Percentiles rank a stretch among this genome's conserved stretches.
Conservation (phyloP, 2,797 vertebrate genomes). For the Apogon hyalosoma region DNA sequence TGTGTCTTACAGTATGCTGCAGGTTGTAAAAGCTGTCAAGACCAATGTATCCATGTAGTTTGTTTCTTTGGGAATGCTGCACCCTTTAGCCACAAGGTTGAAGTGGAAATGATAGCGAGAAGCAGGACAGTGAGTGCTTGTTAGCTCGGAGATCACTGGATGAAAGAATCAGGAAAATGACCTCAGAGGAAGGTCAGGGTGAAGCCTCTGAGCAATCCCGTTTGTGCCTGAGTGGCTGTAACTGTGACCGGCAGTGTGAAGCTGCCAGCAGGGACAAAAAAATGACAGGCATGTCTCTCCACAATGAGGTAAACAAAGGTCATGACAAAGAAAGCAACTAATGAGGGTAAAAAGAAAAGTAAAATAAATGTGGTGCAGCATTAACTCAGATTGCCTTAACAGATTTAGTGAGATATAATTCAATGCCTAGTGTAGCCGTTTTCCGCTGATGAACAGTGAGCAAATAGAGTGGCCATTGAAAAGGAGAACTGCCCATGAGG, state of each 20-base stretch:
- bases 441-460: slow-evolving; percentile 72
- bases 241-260: slow-evolving; percentile 46
- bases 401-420: slow-evolving; percentile 66
- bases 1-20: slow-evolving; percentile 41
- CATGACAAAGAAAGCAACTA: slow-evolving; percentile 49
- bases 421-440: slow-evolving; percentile 67
- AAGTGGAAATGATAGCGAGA: slow-evolving; percentile 42
- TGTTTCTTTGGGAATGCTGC: slow-evolving; percentile 42
- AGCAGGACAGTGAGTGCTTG: slow-evolving; percentile 41
- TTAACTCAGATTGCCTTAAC: slow-evolving; percentile 70
- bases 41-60: slow-evolving; percentile 32
- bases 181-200: slow-evolving; percentile 68
- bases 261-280: slow-evolving; percentile 31
- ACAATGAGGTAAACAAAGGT: slow-evolving; percentile 44
- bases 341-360: slow-evolving; percentile 43
- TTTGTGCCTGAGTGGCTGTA: slow-evolving; percentile 38
- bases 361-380: slow-evolving; percentile 45
- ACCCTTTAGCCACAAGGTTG: slow-evolving; percentile 55
- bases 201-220: slow-evolving; percentile 48
- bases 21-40: slow-evolving; percentile 42
- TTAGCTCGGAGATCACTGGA: slow-evolving; percentile 61
- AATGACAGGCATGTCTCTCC: slow-evolving; percentile 28
- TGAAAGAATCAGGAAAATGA: slow-evolving; percentile 45
- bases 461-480: slow-evolving; percentile 60
- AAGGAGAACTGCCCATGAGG: slow-evolving; percentile 51